A percentile compares a stretch with the other conserved stretches of the same genome.
phyloP scores from a whole-genome alignment of 1,140 invertebrate genomes.

The Plectus sambesii region DNA sequence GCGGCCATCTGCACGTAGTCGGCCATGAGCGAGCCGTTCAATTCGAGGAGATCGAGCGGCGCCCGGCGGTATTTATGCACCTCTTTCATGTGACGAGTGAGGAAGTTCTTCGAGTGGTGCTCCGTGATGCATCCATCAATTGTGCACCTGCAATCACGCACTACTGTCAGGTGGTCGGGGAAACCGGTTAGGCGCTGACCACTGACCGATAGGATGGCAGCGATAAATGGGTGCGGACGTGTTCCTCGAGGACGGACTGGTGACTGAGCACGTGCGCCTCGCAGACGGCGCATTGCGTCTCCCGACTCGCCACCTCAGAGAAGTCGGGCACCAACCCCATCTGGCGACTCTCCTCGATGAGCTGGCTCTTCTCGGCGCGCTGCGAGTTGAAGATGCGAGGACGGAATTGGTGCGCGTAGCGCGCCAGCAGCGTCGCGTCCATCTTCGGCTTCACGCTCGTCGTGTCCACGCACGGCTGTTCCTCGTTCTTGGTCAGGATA shows the following conservation, averaged over 20 bases:
- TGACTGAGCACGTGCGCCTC: conserved; percentile 1
- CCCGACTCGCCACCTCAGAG: conserved; percentile 11
- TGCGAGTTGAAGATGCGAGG: conserved; percentile 16
- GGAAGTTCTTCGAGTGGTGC: conserved; percentile 13
- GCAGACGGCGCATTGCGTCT: conserved; percentile 15
- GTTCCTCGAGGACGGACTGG: conserved; percentile 11
- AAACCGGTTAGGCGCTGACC: not conserved
- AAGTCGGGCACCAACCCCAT: conserved; percentile 14
- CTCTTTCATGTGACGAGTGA: conserved; percentile 15
- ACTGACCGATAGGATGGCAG: conserved; percentile 6
- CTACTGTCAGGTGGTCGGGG: conserved; percentile 2
- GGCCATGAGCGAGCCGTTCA: no score
- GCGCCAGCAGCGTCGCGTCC: not conserved
- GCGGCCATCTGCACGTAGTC: no score
- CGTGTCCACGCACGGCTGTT: conserved; percentile 1
- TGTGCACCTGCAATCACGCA: conserved; percentile 4
- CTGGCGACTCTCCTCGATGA: conserved; percentile 12
- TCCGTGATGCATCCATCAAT: conserved; percentile 3
- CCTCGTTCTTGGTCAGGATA: conserved; percentile 7
- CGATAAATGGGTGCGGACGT: conserved; percentile 14
- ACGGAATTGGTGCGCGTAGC: conserved; percentile 7
- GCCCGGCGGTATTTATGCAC: conserved; percentile 11
- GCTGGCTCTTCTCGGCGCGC: conserved; percentile 14
- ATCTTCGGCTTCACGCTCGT: conserved; percentile 8
- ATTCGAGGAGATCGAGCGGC: conserved; percentile 13